Conservation (phyloP, 2,797 vertebrate genomes). For the Ctenosaura bakeri region DNA sequence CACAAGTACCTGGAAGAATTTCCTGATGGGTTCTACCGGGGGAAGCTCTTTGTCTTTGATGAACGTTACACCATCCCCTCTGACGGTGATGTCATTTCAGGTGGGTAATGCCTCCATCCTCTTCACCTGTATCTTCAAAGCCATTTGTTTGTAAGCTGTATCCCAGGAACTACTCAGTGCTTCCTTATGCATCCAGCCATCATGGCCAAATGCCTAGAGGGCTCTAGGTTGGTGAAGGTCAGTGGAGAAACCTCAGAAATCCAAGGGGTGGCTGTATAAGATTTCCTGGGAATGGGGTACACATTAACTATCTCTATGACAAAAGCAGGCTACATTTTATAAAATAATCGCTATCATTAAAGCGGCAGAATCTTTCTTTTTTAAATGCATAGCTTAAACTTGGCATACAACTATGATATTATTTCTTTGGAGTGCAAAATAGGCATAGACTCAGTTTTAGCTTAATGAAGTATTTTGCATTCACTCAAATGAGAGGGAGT, state of each 20-base stretch:
- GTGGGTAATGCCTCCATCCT: constrained; percentile 77
- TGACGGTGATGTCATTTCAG: constrained; percentile 90
- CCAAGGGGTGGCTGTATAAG: not conserved
- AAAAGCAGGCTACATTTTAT: not conserved
- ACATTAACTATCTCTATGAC: not conserved
- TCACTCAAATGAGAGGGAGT: not conserved
- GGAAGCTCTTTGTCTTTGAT: constrained; percentile 98
- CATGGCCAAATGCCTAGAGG: too few relatives aligned
- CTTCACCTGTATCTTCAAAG: not conserved
- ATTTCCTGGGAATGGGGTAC: not conserved
- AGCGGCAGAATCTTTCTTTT: not conserved
- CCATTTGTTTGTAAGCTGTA: not conserved
- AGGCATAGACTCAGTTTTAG: too few relatives aligned
- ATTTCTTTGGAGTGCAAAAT: not conserved
- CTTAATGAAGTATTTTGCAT: too few relatives aligned
- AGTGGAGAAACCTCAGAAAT: not conserved
- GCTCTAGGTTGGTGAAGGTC: too few relatives aligned
- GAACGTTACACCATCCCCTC: constrained; percentile 92
- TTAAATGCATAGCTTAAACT: not conserved
- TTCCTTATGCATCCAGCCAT: not conserved
- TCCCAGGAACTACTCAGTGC: too few relatives aligned
- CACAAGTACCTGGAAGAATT: constrained; percentile 96
- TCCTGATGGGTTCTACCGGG: constrained; percentile 94
- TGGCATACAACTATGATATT: not conserved
- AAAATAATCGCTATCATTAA: not conserved